Evolutionary conservation across 2,888 invertebrate genomes (phyloP).

Genomic region (Rhagium mordax): DNA sequence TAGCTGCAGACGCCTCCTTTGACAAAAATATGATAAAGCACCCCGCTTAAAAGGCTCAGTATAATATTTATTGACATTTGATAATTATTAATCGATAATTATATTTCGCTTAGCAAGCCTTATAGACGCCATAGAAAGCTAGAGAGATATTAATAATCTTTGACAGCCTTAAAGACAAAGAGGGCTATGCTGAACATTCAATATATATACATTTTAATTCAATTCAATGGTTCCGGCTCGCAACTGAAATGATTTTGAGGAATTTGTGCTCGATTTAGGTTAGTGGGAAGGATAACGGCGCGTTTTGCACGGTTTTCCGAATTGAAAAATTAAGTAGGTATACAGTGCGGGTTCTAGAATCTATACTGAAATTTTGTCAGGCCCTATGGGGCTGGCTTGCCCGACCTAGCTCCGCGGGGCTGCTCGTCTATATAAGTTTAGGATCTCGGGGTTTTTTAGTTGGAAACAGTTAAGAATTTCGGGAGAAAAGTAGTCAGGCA

Average conservation of each 20-base stretch:
- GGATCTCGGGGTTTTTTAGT: no score
- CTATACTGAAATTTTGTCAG: no score
- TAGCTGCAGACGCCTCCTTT: neutral
- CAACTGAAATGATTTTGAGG: slow-evolving; percentile 36
- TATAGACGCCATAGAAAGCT: slow-evolving; percentile 42
- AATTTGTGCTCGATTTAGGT: slow-evolving; percentile 31
- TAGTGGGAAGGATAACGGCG: no score
- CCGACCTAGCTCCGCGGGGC: no score
- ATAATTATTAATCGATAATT: slow-evolving; percentile 50
- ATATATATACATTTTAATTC: slow-evolving; percentile 56
- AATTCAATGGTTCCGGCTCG: slow-evolving; percentile 32
- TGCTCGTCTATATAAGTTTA: no score
- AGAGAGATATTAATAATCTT: slow-evolving; percentile 59
- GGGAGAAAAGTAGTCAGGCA: no score
- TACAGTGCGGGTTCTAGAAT: no score
- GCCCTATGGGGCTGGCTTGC: no score
- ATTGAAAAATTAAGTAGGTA: no score
- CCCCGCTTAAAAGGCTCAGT: slow-evolving; percentile 36
- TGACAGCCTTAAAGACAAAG: slow-evolving; percentile 61
- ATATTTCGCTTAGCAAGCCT: slow-evolving; percentile 38
- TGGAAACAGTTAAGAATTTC: no score
- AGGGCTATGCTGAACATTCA: slow-evolving; percentile 49
- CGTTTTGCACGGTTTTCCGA: no score
- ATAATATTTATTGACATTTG: slow-evolving; percentile 51
- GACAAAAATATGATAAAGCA: slow-evolving; percentile 35